phyloP scores from a whole-genome alignment of 2,113 vertebrate species.

The Cacatua alba region DNA sequence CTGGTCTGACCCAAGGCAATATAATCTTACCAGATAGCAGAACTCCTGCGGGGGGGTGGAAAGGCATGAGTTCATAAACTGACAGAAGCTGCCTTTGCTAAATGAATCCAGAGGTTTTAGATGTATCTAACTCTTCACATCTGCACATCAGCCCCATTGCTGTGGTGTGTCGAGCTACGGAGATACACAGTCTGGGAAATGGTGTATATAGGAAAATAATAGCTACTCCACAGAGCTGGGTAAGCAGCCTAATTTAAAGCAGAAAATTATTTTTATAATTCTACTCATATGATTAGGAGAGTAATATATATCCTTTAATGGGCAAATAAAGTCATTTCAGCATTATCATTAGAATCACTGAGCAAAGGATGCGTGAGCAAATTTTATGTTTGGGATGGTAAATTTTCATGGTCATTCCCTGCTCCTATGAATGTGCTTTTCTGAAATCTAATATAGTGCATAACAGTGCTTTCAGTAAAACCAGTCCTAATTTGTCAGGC shows the following conservation, averaged over 20 bases:
- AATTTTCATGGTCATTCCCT: neutral
- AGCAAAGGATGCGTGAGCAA: neutral
- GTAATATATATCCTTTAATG: neutral
- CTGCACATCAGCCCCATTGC: neutral
- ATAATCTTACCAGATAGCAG: neutral
- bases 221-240: neutral
- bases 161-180: rapidly evolving
- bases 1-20: neutral
- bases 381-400: neutral
- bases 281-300: neutral
- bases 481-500: neutral
- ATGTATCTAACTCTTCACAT: neutral
- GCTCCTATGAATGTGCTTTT: neutral
- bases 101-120: neutral
- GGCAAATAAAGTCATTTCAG: neutral
- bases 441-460: neutral
- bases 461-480: neutral
- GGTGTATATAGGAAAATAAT: rapidly evolving
- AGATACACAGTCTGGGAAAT: rapidly evolving
- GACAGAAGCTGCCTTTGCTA: neutral
- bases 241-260: neutral
- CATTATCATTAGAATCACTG: neutral
- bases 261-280: neutral
- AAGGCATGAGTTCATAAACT: neutral
- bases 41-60: neutral